Percentiles rank a stretch among this genome's conserved stretches.
These are phyloP conservation scores for Ganaspis brasiliensis DNA, from an alignment of 2,888 invertebrate genomes.

Conservation along the genomic window DNA sequence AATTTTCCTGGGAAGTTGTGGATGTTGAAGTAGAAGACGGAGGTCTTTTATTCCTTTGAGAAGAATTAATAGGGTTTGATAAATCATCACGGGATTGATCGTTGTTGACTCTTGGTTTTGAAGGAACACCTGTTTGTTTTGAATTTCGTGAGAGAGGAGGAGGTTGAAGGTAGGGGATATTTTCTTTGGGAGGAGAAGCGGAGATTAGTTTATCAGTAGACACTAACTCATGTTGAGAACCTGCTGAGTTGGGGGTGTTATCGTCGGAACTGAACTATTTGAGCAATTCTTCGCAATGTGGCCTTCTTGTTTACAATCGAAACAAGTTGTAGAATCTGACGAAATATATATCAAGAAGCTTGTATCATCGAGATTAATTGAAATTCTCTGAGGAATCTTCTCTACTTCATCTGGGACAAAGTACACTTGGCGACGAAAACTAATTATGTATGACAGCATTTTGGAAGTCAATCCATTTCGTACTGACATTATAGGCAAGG, in stretches of 20 bases:
- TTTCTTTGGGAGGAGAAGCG: too few species aligned
- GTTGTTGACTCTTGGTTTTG: too few species aligned
- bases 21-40: background rate
- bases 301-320: slow-evolving; percentile 39
- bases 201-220: too few species aligned
- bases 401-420: slow-evolving; percentile 13
- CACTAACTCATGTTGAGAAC: too few species aligned
- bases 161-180: too few species aligned
- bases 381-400: slow-evolving; percentile 15
- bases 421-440: background rate
- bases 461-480: background rate
- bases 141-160: too few species aligned
- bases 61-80: too few species aligned
- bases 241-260: too few species aligned
- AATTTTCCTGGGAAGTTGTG: background rate
- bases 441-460: background rate
- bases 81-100: too few species aligned
- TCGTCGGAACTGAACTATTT: background rate
- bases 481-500: background rate
- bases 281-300: slow-evolving; percentile 35
- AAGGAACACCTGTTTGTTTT: too few species aligned
- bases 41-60: too few species aligned
- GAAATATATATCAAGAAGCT: slow-evolving; percentile 32
- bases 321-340: slow-evolving; percentile 23
- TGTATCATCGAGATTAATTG: slow-evolving; percentile 21